Conservation (phyloP, 2,797 vertebrate genomes). For the Megalops cyprinoides region DNA sequence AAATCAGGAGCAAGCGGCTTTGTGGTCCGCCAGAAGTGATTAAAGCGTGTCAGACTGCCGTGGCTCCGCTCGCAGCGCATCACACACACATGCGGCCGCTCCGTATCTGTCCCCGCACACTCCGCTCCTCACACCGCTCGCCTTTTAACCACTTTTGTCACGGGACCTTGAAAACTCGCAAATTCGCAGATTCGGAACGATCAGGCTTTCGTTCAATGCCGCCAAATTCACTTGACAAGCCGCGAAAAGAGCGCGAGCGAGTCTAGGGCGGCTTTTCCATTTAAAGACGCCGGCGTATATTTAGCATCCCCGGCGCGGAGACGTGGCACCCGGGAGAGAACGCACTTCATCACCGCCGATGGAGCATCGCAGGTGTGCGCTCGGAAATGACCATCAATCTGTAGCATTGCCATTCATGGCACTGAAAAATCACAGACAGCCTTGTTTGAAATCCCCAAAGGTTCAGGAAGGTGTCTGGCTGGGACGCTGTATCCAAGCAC, state of each 20-base stretch:
- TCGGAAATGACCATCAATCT: background rate
- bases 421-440: background rate
- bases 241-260: conserved; percentile 13
- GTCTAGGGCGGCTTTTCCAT: background rate
- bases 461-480: no score
- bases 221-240: conserved; percentile 43
- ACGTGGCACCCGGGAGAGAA: background rate
- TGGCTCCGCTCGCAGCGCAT: background rate
- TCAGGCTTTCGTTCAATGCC: conserved; percentile 7
- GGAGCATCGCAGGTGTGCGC: background rate
- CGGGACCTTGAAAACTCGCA: conserved; percentile 3
- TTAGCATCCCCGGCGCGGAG: background rate
- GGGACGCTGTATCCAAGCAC: no score
- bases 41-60: conserved; percentile 26
- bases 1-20: background rate
- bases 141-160: conserved; percentile 20
- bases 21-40: conserved; percentile 25
- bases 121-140: conserved; percentile 7
- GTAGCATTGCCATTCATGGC: background rate
- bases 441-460: no score
- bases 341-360: background rate
- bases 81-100: background rate
- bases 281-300: background rate
- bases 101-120: background rate
- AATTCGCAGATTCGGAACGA: conserved; percentile 20